Base-by-base conservation (phyloP, 2,113 vertebrate species). In the Scartelaos histophorus region DNA sequence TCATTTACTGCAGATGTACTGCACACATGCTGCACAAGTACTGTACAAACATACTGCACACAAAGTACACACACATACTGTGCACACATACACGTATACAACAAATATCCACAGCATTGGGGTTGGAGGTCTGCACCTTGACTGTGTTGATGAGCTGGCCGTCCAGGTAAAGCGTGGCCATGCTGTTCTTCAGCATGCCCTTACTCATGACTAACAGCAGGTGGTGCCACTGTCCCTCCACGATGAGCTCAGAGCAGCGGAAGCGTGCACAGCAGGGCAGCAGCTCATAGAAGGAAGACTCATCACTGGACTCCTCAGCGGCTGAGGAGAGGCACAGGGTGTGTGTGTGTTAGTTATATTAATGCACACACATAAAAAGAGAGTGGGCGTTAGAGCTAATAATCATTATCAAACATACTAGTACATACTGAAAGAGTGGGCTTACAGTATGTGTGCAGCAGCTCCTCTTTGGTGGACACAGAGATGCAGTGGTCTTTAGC, bases 151-250 rank as follows among this genome's bases (percentile, higher is more conserved):
- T 87, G n/a, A 96, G 93, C 82, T 98, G 97, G 1, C 97, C 96
- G 11, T 99, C 97, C 0, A 99, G 85, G 79, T 99, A 99, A 0
- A 99, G 95, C 0, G 96, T 91, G 38, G 95, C 96, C 29, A 97
- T 98, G 81, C 98, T 99, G 89, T 99, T 98, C 89, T 99, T 99
- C 46, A 99, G 86, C 97, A 99, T 98, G 91, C 98, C 98, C 91
- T 96, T 98, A 88, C 97, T 99, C 98, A 99, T 98, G 58, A 99
- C 96, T 85, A 99, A 86, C 87, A 97, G 94, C 62, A 99, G 93
- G 85, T 99, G 98, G 93, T 99, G 98, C 98, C 98, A 99, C 88
- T 98, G 97, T 47, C 97, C 97, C 92, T 99, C 98, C 2, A 92
- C 86, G 43, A 99, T 97, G 75, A 97, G 95, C 66, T 99, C 98